Percentiles rank a stretch among this genome's conserved stretches.
phyloP scores from a whole-genome alignment of 2,888 invertebrate genomes.

The Lepeophtheirus nordmannii region DNA sequence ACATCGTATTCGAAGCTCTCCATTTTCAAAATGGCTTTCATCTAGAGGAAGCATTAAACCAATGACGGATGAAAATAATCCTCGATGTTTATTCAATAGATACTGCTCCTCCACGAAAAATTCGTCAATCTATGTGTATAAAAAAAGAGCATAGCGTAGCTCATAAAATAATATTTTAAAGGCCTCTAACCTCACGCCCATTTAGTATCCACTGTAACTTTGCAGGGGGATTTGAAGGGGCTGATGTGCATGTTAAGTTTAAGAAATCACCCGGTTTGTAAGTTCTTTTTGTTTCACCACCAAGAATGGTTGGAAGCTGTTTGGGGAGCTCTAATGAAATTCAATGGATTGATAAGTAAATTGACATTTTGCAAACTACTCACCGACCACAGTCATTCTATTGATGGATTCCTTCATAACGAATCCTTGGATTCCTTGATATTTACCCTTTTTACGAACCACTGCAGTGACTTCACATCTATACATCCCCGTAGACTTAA shows the following conservation, averaged over 20 bases:
- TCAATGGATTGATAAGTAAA: too few species aligned
- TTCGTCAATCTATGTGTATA: not conserved
- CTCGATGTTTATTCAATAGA: slow-evolving; percentile 6
- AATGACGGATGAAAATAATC: slow-evolving; percentile 12
- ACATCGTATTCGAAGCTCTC: slow-evolving; percentile 13
- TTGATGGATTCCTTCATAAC: slow-evolving; percentile 22
- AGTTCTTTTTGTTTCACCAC: slow-evolving; percentile 1
- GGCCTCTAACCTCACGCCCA: slow-evolving; percentile 36
- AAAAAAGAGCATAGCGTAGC: too few species aligned
- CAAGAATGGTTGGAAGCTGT: slow-evolving; percentile 4
- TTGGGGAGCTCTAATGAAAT: not conserved
- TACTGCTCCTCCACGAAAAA: not conserved
- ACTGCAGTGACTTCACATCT: slow-evolving; percentile 21
- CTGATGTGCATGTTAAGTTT: slow-evolving; percentile 19
- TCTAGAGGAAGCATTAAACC: not conserved
- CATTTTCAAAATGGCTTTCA: slow-evolving; percentile 8
- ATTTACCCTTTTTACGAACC: slow-evolving; percentile 1
- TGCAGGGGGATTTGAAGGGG: slow-evolving; percentile 20
- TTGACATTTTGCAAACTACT: not conserved
- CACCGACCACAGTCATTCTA: slow-evolving; percentile 17
- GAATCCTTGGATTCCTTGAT: slow-evolving; percentile 14
- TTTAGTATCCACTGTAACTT: slow-evolving; percentile 12
- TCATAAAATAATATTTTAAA: not conserved
- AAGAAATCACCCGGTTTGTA: slow-evolving; percentile 16
- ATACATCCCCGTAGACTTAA: slow-evolving; percentile 21